Evolutionary conservation across 2,888 invertebrate genomes (phyloP).

Genomic region (Dynastes maya): DNA sequence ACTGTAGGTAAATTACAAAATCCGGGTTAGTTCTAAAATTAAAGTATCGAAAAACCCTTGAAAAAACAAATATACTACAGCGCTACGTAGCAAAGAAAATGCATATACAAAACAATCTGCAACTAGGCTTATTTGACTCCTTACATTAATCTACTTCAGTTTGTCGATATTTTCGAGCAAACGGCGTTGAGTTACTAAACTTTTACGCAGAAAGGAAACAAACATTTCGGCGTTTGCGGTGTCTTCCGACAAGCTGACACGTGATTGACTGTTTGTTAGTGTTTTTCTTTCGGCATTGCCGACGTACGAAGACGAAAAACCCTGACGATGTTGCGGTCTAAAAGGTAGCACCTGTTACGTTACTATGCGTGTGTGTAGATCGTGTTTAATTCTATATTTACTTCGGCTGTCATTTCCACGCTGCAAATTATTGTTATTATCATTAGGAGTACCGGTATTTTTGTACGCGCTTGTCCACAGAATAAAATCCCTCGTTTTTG

Average conservation of each 20-base stretch:
- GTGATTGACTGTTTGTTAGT: conserved; percentile 15
- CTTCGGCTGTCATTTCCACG: background rate
- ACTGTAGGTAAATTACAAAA: background rate
- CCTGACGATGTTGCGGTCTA: background rate
- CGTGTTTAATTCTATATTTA: background rate
- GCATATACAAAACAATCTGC: too few species aligned
- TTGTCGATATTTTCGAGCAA: background rate
- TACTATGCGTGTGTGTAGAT: background rate
- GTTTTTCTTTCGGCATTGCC: conserved; percentile 6
- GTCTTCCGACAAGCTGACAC: conserved; percentile 6
- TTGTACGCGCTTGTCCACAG: too few species aligned
- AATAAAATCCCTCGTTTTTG: too few species aligned
- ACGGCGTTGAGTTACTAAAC: conserved; percentile 12
- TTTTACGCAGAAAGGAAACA: conserved; percentile 6
- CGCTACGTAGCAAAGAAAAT: too few species aligned
- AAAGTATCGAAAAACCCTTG: too few species aligned
- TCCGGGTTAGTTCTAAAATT: too few species aligned
- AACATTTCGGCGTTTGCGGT: conserved; percentile 1
- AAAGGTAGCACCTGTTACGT: conserved; percentile 10
- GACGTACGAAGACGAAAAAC: background rate
- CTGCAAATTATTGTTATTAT: conserved; percentile 5
- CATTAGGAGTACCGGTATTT: background rate
- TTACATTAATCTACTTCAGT: too few species aligned
- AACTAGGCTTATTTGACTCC: too few species aligned
- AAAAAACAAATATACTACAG: too few species aligned